phyloP scores from a whole-genome alignment of 2,797 vertebrate genomes.

The Cottoperca gobio region DNA sequence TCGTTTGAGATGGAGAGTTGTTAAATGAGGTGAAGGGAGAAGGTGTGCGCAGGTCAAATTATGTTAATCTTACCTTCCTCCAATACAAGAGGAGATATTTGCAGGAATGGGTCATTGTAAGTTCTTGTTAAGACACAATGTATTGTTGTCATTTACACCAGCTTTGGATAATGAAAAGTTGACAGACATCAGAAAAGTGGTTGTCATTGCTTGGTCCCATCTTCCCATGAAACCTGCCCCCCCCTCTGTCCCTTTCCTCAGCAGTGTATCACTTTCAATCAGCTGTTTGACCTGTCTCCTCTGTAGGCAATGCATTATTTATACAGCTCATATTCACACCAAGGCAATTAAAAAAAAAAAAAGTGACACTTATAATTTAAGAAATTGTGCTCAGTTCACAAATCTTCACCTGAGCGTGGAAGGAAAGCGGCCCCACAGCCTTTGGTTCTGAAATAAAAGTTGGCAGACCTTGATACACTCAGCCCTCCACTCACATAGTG shows the following conservation, averaged over 20 bases:
- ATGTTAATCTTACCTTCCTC: neutral
- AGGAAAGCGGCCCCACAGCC: constrained; percentile 18
- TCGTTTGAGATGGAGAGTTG: neutral
- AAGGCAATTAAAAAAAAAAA: too few relatives aligned
- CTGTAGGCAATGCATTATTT: neutral
- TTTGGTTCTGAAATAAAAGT: constrained; percentile 39
- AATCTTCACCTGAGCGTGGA: constrained; percentile 14
- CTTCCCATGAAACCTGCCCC: neutral
- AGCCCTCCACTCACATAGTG: constrained; percentile 59
- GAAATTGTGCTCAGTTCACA: constrained; percentile 15
- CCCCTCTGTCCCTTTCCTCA: neutral
- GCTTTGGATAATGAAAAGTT: constrained; percentile 10
- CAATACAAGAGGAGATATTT: neutral
- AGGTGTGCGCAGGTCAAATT: neutral
- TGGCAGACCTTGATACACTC: constrained; percentile 56
- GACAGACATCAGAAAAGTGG: neutral
- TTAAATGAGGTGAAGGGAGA: neutral
- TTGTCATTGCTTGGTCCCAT: neutral
- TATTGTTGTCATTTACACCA: neutral
- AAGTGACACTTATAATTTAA: neutral
- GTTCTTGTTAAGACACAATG: too few relatives aligned
- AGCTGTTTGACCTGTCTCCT: constrained; percentile 12
- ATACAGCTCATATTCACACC: neutral
- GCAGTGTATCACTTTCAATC: neutral
- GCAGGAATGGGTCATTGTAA: neutral